Conservation (phyloP, 2,888 invertebrate genomes). For the Lissonota sp. region DNA sequence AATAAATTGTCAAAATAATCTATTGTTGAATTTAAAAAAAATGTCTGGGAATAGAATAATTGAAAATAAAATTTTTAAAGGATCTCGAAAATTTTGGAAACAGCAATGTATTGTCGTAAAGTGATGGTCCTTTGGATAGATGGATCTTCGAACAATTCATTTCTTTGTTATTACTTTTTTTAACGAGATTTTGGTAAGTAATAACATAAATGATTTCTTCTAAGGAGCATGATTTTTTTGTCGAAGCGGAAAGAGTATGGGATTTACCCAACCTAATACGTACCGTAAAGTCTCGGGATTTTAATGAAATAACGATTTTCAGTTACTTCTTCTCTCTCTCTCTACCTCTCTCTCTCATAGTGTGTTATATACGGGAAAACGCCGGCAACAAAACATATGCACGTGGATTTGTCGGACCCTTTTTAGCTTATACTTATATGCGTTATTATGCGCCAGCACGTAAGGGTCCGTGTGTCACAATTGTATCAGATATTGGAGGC, state of each 20-base stretch:
- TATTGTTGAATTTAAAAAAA: neutral
- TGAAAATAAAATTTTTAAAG: constrained; percentile 1
- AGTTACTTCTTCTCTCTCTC: constrained; percentile 72
- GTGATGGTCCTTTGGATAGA: neutral
- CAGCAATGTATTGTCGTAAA: neutral
- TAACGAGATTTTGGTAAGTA: neutral
- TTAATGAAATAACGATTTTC: constrained; percentile 81
- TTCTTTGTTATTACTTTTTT: neutral
- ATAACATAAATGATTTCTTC: neutral
- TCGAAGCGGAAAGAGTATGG: neutral
- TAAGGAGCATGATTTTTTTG: neutral
- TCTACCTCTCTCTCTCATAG: neutral
- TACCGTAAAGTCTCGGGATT: constrained; percentile 62
- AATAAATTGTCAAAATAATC: neutral
- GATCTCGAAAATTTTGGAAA: constrained; percentile 1
- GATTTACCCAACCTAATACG: constrained; percentile 12
- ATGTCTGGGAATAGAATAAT: neutral
- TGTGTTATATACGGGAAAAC: constrained; percentile 39
- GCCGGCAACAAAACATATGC: constrained; percentile 61
- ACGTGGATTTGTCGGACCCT: constrained; percentile 75
- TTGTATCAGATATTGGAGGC: no score
- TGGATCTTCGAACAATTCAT: neutral
- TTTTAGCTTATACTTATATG: constrained; percentile 60
- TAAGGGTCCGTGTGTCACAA: no score
- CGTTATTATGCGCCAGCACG: constrained; percentile 1